Evolutionary conservation across 1,140 invertebrate genomes (phyloP), one percentile per base, ranked within the genome.

Genomic region (Andricus grossulariae): DNA sequence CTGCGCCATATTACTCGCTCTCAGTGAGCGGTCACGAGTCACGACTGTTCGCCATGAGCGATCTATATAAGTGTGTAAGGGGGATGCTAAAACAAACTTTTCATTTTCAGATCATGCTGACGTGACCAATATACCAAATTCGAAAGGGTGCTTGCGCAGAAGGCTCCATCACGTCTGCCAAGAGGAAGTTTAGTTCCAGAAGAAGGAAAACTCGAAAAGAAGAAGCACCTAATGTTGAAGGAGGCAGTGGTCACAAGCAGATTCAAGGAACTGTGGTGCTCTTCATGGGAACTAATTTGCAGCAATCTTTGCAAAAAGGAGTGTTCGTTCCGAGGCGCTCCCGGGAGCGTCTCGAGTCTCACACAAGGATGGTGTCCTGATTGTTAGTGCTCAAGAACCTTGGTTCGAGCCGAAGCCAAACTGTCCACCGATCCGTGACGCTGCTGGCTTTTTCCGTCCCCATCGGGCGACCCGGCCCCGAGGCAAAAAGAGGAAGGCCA

Each of bases 81-180:
- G 74, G 80, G 83, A 85, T 84, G 80, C 75, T 82, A 80, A 85
- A 80, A 82, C 82, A 81, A 77, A 87, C 86, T 87, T 85, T 84
- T 87, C 82, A 84, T 85, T 87, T 87, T 77, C 84, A 85, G 79
- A 80, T 81, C 81, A 83, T 77, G 84, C 81, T 82, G 82, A 77
- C 81, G 83, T 81, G 82, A 82, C 80, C 75, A 75, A 77, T 80
- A 76, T 80, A 83, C 81, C 81, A 80, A 79, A 78, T 75, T 79
- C 78, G 81, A 82, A 80, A 78, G 76, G 81, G 77, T 80, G 77
- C 81, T 80, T 78, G 78, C 74, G 76, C 79, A 57, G 70, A 18
- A 74, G 51, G 15, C n/a, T 32, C 11, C n/a, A 39, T 25, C 50
- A 50, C 60, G 19, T 74, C 54, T 45, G 51, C 18, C 11, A n/a